Evolutionary conservation across 2,888 invertebrate species (phyloP).

Genomic region (Leptodirus hochenwartii): DNA sequence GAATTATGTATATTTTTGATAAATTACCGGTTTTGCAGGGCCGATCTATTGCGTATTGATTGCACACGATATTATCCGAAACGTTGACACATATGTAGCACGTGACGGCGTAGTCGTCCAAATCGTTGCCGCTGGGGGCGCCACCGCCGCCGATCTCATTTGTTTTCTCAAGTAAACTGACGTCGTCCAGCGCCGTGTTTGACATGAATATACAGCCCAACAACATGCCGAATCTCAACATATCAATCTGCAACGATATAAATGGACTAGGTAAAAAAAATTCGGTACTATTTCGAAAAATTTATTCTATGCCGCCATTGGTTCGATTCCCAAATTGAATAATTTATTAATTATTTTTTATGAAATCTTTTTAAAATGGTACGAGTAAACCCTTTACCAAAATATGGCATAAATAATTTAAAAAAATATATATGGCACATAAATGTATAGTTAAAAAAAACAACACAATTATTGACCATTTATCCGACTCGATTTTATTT

Average conservation of each 20-base stretch:
- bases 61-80: slow-evolving; percentile 42
- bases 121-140: slow-evolving; percentile 15
- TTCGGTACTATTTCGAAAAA: slow-evolving; percentile 2
- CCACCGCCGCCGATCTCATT: slow-evolving; percentile 11
- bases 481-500: too few species aligned
- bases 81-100: slow-evolving; percentile 46
- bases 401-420: too few species aligned
- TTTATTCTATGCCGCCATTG: too few species aligned
- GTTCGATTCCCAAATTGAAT: too few species aligned
- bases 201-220: slow-evolving; percentile 29
- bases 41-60: slow-evolving; percentile 41
- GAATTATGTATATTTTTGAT: too few species aligned
- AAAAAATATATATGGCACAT: too few species aligned
- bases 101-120: slow-evolving; percentile 29
- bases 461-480: too few species aligned
- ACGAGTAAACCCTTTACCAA: too few species aligned
- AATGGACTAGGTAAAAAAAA: slow-evolving; percentile 5
- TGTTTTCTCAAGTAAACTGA: slow-evolving; percentile 9
- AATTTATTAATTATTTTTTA: too few species aligned
- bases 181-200: slow-evolving; percentile 21
- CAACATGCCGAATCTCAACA: slow-evolving; percentile 28
- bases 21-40: slow-evolving; percentile 34
- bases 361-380: too few species aligned
- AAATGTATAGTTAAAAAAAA: too few species aligned
- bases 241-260: slow-evolving; percentile 24